Evolutionary conservation across 2,888 invertebrate genomes (phyloP), one percentile per base, ranked within the genome.

Genomic region (Koerneria pararmatus): DNA sequence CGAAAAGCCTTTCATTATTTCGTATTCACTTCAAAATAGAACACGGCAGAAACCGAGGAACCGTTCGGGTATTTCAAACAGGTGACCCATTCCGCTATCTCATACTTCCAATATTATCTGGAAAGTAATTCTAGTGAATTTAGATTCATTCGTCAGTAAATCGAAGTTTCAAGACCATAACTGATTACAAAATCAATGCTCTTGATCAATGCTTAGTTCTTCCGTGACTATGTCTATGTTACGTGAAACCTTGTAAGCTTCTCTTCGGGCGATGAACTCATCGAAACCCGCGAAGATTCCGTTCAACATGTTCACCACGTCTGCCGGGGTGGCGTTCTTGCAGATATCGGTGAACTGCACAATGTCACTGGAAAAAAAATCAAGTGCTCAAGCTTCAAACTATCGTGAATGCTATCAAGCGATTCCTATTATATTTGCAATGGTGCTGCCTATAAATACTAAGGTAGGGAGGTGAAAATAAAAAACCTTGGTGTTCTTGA

Each of bases 311-410:
- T 73, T 74, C 34, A 80, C 80, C 29, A 80, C 78, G 71, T 80
- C 79, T 1, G 78, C 56, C 19, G 80, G 78, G 37, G 74, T 72
- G 4, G 78, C 77, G 35, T 72, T 67, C n/a, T 73, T 57, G 67
- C 80, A 80, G 68, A 80, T 72, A 5, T 74, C 76, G 0, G 79
- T 78, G 67, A 80, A 80, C 0, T 77, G 77, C 31, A 80, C 80
- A 65, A 80, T 80, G 66, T 80, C 79, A 41, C 71, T 72, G 62
- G 27, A 70, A 49, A 34, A 6, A 59, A 41, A n/a, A 11, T 11
- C 46, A 15, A 41, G n/a, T 41, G 46, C 11, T 11, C 11, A 41
- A 15, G 46, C 46, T 11, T 15, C n/a, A 11, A n/a, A 41, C n/a
- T 15, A n/a, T n/a, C n/a, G n/a, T n/a, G n/a, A n/a, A n/a, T n/a